Conservation (phyloP, 2,797 vertebrate species). For the Sebastes vulpes region DNA sequence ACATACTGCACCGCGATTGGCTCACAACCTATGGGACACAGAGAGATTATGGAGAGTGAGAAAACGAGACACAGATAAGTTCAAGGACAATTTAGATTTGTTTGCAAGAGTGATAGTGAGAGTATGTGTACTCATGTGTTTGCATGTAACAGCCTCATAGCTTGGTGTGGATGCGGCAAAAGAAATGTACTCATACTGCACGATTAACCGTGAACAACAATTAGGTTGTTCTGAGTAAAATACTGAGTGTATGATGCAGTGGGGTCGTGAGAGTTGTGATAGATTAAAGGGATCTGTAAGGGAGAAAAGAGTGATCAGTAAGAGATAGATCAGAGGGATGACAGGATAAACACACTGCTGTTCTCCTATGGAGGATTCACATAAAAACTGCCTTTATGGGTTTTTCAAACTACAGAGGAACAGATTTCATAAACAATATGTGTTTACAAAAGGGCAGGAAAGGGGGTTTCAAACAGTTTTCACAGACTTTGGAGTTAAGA, state of each 20-base stretch:
- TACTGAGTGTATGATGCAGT: neutral
- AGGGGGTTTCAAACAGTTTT: neutral
- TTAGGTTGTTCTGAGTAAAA: neutral
- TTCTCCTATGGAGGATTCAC: neutral
- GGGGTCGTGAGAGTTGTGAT: neutral
- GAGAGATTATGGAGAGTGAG: neutral
- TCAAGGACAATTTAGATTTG: neutral
- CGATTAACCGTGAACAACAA: neutral
- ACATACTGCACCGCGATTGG: constrained; percentile 96
- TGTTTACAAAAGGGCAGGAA: neutral
- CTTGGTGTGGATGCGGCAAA: neutral
- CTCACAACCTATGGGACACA: constrained; percentile 88
- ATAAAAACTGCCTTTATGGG: neutral
- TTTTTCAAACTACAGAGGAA: neutral
- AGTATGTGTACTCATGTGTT: neutral
- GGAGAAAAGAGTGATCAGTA: neutral
- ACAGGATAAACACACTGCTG: neutral
- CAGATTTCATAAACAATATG: neutral
- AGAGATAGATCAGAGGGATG: neutral
- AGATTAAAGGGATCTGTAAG: neutral
- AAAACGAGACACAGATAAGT: neutral
- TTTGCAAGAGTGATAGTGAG: neutral
- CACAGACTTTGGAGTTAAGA: constrained; percentile 2
- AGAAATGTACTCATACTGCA: neutral
- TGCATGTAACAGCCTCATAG: neutral